Conservation (phyloP, 2,797 vertebrate genomes). For the Momotus momota region DNA sequence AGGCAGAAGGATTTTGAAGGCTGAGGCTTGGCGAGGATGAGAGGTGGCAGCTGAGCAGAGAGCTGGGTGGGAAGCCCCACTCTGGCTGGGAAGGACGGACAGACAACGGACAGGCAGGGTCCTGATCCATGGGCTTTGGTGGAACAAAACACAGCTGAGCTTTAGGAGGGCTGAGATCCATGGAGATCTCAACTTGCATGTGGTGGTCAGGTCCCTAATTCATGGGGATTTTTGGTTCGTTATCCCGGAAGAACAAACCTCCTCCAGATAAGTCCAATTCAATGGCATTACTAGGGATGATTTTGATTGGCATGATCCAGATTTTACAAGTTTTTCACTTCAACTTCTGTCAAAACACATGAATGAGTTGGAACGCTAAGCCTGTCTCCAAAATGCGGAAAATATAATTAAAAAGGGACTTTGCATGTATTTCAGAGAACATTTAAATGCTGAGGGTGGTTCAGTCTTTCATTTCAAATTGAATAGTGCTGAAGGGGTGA, state of each 20-base stretch:
- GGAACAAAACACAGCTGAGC: neutral
- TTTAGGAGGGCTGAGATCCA: neutral
- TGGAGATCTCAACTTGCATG: fast-evolving
- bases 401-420: neutral
- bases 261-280: neutral
- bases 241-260: neutral
- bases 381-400: neutral
- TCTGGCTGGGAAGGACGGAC: neutral
- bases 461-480: neutral
- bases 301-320: neutral
- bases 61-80: no score
- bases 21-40: neutral
- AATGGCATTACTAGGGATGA: neutral
- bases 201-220: neutral
- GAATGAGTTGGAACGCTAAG: neutral
- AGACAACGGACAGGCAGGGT: fast-evolving
- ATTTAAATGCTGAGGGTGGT: neutral
- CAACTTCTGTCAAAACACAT: neutral
- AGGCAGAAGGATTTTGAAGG: neutral
- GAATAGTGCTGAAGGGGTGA: neutral
- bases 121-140: neutral
- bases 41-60: neutral
- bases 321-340: neutral
- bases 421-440: neutral
- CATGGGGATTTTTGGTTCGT: neutral